Conservation (phyloP, 2,797 vertebrate species). For the Novumbra hubbsi region DNA sequence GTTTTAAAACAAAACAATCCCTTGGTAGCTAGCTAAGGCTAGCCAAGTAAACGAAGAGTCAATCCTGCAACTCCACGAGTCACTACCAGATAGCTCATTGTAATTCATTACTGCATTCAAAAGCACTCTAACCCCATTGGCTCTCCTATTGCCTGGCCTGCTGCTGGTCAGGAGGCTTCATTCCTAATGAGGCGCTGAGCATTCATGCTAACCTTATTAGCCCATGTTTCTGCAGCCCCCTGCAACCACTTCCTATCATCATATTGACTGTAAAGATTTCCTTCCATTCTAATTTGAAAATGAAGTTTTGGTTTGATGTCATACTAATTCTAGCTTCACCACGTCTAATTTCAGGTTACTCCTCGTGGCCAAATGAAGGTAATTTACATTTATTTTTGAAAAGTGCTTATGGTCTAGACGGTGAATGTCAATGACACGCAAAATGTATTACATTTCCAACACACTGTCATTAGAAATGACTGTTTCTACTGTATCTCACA, state of each 20-base stretch:
- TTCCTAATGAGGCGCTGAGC: constrained; percentile 6
- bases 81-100: constrained; percentile 5
- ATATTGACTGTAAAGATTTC: constrained; percentile 10
- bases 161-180: not conserved
- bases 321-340: constrained; percentile 51
- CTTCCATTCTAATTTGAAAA: constrained; percentile 10
- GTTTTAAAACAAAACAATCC: too few relatives aligned
- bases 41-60: too few relatives aligned
- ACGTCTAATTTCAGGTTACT: constrained; percentile 47
- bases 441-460: not conserved
- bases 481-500: not conserved
- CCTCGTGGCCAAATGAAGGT: constrained; percentile 49
- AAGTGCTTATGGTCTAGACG: constrained; percentile 22
- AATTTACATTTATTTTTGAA: constrained; percentile 53
- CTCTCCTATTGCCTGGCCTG: constrained; percentile 3
- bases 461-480: not conserved
- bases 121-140: constrained; percentile 11
- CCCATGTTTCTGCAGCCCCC: not conserved
- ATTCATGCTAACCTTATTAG: not conserved
- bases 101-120: constrained; percentile 12
- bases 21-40: too few relatives aligned
- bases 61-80: not conserved
- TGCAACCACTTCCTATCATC: not conserved
- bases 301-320: constrained; percentile 25
- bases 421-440: not conserved